Base-by-base conservation (phyloP, 1,140 invertebrate species). In the Dufourea novaeangliae region DNA sequence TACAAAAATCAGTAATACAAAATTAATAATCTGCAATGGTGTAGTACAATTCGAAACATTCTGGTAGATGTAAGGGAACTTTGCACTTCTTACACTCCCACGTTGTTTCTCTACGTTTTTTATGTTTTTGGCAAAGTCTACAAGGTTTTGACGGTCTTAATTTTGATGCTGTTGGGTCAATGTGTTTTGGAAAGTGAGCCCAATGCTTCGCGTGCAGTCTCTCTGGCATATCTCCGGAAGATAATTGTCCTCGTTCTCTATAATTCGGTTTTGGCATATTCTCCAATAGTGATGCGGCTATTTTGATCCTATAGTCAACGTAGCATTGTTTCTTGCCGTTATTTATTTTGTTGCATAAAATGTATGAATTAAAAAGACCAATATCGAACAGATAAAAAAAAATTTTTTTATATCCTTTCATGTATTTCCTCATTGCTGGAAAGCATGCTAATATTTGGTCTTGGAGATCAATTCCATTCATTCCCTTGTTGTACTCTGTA, bases 391-490 rank as follows among this genome's bases (percentile, higher is more conserved):
- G 32, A 29, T 78, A 71, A 66, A 71, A 71, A 41, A 75, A 69
- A 71, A 54, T 64, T 70, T 66, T 75, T 69, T 37, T 32, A 14
- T 72, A 78, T 29, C 62, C 75, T 52, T 78, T 82, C 68, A 68
- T 66, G 12, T 66, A 69, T 54, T 82, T 78, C 17, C 69, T 74
- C 68, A 82, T 78, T 17, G 74, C 22, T 17, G 80, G 71, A 57
- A 82, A 82, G 29, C 56, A 79, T n/a, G 71, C 63, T n/a, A 75
- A 57, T 17, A 82, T 73, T 74, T 80, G 71, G 8, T 82, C 69
- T 63, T 82, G 70, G 1, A 10, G 32, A 68, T 82, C 69, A 62
- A 79, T 59, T 64, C 80, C 76, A 22, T 17, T 68, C 80, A 82
- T 82, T 34, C 76, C 76, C 0, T 62, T 74, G 63, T 70, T 68